phyloP scores from a whole-genome alignment of 2,888 invertebrate species.

The Augochlorella aurata region DNA sequence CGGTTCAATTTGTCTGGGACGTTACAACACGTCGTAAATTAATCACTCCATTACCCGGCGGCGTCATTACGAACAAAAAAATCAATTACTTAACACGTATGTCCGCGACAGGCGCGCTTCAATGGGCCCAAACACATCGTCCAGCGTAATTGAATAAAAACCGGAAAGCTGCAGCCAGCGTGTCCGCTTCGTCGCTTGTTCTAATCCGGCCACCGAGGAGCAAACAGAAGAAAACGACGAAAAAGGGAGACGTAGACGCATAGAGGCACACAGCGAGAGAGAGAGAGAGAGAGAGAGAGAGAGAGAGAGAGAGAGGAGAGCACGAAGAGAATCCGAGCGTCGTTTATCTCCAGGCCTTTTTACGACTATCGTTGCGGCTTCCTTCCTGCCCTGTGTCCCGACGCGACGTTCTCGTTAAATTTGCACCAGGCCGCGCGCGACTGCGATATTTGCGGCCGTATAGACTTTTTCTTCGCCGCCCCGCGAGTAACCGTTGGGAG shows the following conservation, averaged over 20 bases:
- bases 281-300: too few species aligned
- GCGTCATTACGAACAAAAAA: not conserved
- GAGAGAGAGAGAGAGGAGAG: constrained; percentile 26
- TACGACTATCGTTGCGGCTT: constrained; percentile 70
- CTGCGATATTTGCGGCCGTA: constrained; percentile 59
- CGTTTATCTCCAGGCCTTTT: constrained; percentile 66
- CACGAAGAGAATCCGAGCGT: constrained; percentile 40
- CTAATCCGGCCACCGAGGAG: constrained; percentile 30
- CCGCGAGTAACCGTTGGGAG: not conserved
- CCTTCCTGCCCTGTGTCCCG: constrained; percentile 66
- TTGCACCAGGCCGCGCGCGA: constrained; percentile 53
- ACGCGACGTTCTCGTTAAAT: constrained; percentile 62
- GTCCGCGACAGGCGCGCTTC: constrained; percentile 5
- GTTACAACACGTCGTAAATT: not conserved
- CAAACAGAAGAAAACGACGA: not conserved
- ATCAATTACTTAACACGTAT: constrained; percentile 5
- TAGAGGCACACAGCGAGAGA: too few species aligned
- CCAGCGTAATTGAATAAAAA: constrained; percentile 14
- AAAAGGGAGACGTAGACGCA: not conserved
- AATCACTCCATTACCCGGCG: not conserved
- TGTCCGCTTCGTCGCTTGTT: constrained; percentile 24
- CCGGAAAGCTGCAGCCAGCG: constrained; percentile 4
- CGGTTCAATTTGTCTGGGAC: not conserved
- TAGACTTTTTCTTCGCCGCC: constrained; percentile 55
- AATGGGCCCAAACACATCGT: not conserved